Base-by-base conservation (phyloP, 1,140 invertebrate species). In the Centruroides sculpturatus region DNA sequence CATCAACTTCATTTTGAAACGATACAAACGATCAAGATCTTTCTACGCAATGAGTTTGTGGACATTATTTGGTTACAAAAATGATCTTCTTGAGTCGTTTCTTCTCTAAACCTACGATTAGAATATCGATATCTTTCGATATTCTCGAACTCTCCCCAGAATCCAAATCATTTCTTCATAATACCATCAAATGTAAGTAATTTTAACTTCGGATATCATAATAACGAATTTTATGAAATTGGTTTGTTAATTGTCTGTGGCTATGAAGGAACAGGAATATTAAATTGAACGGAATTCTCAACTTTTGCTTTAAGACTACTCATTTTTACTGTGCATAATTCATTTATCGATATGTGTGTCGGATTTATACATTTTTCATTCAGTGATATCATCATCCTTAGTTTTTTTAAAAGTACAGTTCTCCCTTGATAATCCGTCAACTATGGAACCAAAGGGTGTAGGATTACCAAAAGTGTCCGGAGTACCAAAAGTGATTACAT, bases 61-160 rank as follows among this genome's bases (percentile, higher is more conserved):
- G n/a, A n/a, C n/a, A n/a, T n/a, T n/a, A n/a, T n/a, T n/a, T n/a
- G n/a, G n/a, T n/a, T n/a, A n/a, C n/a, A n/a, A n/a, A n/a, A n/a
- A n/a, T n/a, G n/a, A n/a, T n/a, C n/a, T n/a, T n/a, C n/a, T n/a
- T n/a, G n/a, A n/a, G n/a, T n/a, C n/a, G n/a, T n/a, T n/a, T n/a
- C n/a, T n/a, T n/a, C n/a, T n/a, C n/a, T n/a, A n/a, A n/a, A n/a
- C n/a, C n/a, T n/a, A n/a, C n/a, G n/a, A n/a, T n/a, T n/a, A n/a
- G n/a, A n/a, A n/a, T n/a, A n/a, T n/a, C n/a, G n/a, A n/a, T n/a
- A n/a, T n/a, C n/a, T n/a, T n/a, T 62, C 47, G 41, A 55, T 57
- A 47, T 62, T 62, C 52, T 58, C 3, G 41, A 62, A 62, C n/a
- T 54, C 47, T 57, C 46, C 56, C 56, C 56, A n/a, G 58, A 62